phyloP scores from a whole-genome alignment of 2,797 vertebrate genomes.

The Leucoraja ocellata region DNA sequence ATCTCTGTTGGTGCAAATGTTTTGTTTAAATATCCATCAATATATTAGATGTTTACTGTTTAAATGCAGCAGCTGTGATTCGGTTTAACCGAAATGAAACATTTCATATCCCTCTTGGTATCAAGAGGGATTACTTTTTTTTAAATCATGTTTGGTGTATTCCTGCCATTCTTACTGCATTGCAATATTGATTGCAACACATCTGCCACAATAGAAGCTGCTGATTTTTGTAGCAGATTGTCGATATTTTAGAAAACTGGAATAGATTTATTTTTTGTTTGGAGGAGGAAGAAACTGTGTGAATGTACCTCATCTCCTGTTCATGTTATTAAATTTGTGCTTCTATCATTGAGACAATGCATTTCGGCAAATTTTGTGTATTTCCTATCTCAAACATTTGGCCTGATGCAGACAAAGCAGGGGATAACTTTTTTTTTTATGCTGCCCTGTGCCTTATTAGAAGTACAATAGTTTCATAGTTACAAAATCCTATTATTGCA shows the following conservation, averaged over 20 bases:
- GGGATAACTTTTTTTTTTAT: not conserved
- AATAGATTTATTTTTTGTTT: not conserved
- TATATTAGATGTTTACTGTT: conserved; percentile 6
- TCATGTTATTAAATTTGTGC: not conserved
- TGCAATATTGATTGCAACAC: conserved; percentile 20
- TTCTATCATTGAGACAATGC: not conserved
- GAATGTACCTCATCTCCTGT: not conserved
- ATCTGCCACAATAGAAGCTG: not conserved
- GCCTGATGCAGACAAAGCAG: not conserved
- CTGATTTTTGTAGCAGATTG: not conserved
- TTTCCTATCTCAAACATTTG: not conserved
- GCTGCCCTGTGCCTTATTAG: conserved; percentile 1
- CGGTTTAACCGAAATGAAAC: not conserved
- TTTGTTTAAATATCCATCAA: not conserved
- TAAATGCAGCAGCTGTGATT: not conserved
- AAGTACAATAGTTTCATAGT: not conserved
- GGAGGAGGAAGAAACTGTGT: not conserved
- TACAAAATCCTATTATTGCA: not conserved
- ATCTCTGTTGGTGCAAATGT: not conserved
- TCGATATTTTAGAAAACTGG: conserved; percentile 4
- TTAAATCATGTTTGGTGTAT: not conserved
- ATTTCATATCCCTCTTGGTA: not conserved
- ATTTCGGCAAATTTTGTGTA: not conserved
- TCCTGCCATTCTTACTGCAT: not conserved
- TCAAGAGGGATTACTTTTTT: not conserved